Base-by-base conservation (phyloP, 2,888 invertebrate genomes). In the Apoda limacodes region DNA sequence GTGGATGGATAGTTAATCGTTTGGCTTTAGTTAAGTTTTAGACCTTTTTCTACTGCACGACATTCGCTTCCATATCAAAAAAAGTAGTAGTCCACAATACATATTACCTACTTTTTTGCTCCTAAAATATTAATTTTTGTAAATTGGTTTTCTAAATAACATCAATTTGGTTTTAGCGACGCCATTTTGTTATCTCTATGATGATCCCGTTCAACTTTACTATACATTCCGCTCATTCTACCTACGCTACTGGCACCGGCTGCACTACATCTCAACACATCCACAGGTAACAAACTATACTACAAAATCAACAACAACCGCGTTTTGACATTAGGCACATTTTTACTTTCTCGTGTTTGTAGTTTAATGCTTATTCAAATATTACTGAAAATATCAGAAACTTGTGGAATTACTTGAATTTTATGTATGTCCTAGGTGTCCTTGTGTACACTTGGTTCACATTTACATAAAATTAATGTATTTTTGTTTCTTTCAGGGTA, bases 131-230 rank as follows among this genome's bases (percentile, higher is more conserved):
- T n/a, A n/a, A n/a, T n/a, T n/a, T n/a, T n/a, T n/a, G n/a, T n/a
- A n/a, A n/a, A n/a, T 19, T 19, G 9, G 19, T 19, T 5, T 19
- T 19, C 19, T 7, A 19, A 19, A 9, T 19, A 19, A 19, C 19
- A 19, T 19, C 9, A 7, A 22, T 25, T 32, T 43, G 39, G 37
- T 74, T 81, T 21, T 71, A 95, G 97, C 95, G 25, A 93, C 95
- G 0, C 97, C 97, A 1, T 90, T 98, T 56, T 97, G 97, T 63
- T 98, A 95, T 59, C 71, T 98, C 17, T 96, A 89, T 62, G 92
- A 95, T 50, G 92, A 95, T 45, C 91, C 95, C 0, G 87, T 91
- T 9, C 86, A 88, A 31, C 82, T 97, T 32, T 98, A 97, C 63
- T 93, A 88, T 51, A 89, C 95, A 2, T 96, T 97, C 69, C 84